Evolutionary conservation across 2,797 vertebrate genomes (phyloP).

Genomic region (Mastacembelus armatus): DNA sequence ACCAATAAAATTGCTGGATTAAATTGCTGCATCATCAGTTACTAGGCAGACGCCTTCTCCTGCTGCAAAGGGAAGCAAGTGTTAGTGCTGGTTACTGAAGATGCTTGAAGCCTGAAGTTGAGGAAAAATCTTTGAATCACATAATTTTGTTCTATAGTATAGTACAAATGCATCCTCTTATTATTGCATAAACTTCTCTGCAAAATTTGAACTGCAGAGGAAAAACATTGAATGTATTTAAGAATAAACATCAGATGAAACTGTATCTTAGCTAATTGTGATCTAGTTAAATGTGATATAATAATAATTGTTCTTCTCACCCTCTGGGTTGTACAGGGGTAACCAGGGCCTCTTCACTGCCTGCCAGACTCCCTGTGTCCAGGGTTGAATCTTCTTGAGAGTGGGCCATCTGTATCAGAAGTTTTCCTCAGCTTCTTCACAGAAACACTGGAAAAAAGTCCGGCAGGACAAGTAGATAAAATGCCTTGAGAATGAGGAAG

Average conservation of each 20-base stretch:
- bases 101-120: too few relatives aligned
- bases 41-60: conserved; percentile 56
- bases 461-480: background rate
- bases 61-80: background rate
- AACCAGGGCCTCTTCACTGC: conserved; percentile 52
- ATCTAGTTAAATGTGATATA: too few relatives aligned
- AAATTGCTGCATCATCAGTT: conserved; percentile 53
- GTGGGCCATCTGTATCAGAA: conserved; percentile 47
- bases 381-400: conserved; percentile 34
- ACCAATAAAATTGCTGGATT: conserved; percentile 54
- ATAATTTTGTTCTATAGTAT: too few relatives aligned
- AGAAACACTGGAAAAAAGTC: background rate
- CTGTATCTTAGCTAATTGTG: too few relatives aligned
- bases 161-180: background rate
- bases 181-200: background rate
- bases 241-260: too few relatives aligned
- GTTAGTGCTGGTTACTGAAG: background rate
- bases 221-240: too few relatives aligned
- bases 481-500: conserved; percentile 36
- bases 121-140: background rate
- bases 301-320: conserved; percentile 65
- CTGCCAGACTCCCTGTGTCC: conserved; percentile 38
- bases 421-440: conserved; percentile 10
- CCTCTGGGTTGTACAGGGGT: background rate
- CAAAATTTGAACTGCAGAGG: background rate